phyloP scores from a whole-genome alignment of 1,140 invertebrate species.

The Drosophila bipectinata region DNA sequence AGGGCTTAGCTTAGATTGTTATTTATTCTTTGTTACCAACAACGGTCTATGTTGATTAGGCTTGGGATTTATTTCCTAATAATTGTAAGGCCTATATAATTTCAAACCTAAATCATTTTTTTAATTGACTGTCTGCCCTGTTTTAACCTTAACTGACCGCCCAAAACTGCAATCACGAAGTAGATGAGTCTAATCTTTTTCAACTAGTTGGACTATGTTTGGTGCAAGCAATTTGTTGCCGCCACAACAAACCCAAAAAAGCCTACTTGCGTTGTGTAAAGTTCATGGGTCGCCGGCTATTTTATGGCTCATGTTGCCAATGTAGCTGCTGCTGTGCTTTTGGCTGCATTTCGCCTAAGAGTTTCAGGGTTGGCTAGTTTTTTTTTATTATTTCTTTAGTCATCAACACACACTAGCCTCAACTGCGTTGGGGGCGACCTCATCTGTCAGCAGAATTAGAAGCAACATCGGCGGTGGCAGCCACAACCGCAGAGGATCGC shows the following conservation, averaged over 20 bases:
- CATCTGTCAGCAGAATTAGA: conserved; percentile 81
- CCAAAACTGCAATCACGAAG: not conserved
- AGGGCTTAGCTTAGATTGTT: not conserved
- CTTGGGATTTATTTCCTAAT: not conserved
- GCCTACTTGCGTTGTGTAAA: conserved; percentile 62
- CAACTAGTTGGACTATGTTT: not conserved
- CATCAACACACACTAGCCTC: conserved; percentile 48
- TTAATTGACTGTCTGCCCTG: not conserved
- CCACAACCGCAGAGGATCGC: conserved; percentile 16
- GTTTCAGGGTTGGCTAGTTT: conserved; percentile 77
- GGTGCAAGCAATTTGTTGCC: conserved; percentile 62
- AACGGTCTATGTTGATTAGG: too few species aligned
- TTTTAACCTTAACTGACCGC: not conserved
- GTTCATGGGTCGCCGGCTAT: conserved; percentile 70
- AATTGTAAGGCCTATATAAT: not conserved
- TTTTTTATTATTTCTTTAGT: conserved; percentile 27
- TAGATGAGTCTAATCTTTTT: conserved; percentile 4
- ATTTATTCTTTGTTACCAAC: not conserved
- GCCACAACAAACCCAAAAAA: conserved; percentile 18
- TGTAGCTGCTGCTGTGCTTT: conserved; percentile 27
- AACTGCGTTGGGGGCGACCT: conserved; percentile 74
- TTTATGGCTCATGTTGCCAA: conserved; percentile 34
- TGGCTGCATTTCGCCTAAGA: conserved; percentile 67
- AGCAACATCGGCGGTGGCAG: conserved; percentile 50
- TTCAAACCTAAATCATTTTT: not conserved